Evolutionary conservation across 2,797 vertebrate genomes (phyloP).

Genomic region (Falco peregrinus): DNA sequence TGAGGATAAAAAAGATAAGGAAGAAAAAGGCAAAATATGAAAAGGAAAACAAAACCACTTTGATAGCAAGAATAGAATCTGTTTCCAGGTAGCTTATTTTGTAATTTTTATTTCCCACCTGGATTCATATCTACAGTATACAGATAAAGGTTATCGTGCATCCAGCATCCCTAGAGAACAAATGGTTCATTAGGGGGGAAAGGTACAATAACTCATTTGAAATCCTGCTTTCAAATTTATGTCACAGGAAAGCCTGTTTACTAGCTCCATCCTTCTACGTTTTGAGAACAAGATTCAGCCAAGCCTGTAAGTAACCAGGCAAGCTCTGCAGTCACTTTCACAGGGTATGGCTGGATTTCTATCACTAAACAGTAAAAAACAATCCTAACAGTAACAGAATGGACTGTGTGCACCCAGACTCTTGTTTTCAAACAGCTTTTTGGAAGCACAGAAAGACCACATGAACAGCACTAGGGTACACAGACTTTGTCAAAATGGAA

Average conservation of each 20-base stretch:
- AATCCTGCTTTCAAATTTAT: neutral
- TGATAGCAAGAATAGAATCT: neutral
- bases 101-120: neutral
- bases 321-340: neutral
- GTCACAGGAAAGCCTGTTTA: neutral
- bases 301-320: neutral
- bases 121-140: neutral
- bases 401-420: neutral
- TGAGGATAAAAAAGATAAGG: neutral
- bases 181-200: neutral
- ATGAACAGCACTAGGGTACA: accelerated
- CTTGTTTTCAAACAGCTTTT: neutral
- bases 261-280: neutral
- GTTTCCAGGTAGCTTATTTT: neutral
- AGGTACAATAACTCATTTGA: neutral
- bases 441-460: neutral
- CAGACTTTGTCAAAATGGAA: neutral
- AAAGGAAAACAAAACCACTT: neutral
- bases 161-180: neutral
- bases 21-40: neutral
- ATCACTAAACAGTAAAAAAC: neutral
- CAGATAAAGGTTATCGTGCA: neutral
- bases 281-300: accelerated
- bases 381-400: neutral
- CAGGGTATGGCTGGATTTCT: neutral